Evolutionary conservation across 1,140 invertebrate genomes (phyloP).

Genomic region (Macrotrachela quadricornifera): DNA sequence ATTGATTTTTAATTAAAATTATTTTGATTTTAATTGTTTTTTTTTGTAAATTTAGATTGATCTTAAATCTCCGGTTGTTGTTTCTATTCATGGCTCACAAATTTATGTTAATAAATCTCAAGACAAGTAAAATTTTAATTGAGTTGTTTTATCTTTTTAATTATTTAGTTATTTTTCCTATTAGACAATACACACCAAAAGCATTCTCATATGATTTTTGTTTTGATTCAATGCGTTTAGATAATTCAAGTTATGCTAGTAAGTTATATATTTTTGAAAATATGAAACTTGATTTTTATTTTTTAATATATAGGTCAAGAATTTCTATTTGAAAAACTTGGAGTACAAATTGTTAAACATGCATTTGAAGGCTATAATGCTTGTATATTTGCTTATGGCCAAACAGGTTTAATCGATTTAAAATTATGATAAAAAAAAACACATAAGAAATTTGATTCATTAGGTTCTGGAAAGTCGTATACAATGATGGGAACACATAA

Average conservation of each 20-base stretch:
- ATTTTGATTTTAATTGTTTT: too few species aligned
- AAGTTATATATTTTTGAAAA: slow-evolving; percentile 11
- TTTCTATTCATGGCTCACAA: slow-evolving; percentile 5
- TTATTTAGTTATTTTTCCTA: not conserved
- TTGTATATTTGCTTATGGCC: slow-evolving; percentile 83
- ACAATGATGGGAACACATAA: slow-evolving; percentile 89
- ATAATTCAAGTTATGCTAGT: slow-evolving; percentile 30
- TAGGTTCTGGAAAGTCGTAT: slow-evolving; percentile 89
- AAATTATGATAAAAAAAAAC: not conserved
- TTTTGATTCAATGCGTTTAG: slow-evolving; percentile 40
- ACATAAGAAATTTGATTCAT: slow-evolving; percentile 14
- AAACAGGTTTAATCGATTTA: slow-evolving; percentile 54
- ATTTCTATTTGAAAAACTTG: slow-evolving; percentile 67
- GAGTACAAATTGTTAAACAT: slow-evolving; percentile 72
- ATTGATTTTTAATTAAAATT: not conserved
- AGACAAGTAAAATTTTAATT: not conserved
- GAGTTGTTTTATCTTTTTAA: not conserved
- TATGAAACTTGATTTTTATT: not conserved
- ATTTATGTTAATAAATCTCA: not conserved
- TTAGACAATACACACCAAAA: slow-evolving; percentile 30
- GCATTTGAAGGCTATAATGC: slow-evolving; percentile 80
- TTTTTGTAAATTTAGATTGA: not conserved
- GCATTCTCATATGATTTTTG: slow-evolving; percentile 89
- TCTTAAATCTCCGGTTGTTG: slow-evolving; percentile 13
- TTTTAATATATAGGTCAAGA: slow-evolving; percentile 36